A percentile compares a stretch with the other conserved stretches of the same genome.
These are phyloP conservation scores for Cryptosula pallasiana DNA, from an alignment of 2,888 invertebrate species.

Conservation along the genomic window DNA sequence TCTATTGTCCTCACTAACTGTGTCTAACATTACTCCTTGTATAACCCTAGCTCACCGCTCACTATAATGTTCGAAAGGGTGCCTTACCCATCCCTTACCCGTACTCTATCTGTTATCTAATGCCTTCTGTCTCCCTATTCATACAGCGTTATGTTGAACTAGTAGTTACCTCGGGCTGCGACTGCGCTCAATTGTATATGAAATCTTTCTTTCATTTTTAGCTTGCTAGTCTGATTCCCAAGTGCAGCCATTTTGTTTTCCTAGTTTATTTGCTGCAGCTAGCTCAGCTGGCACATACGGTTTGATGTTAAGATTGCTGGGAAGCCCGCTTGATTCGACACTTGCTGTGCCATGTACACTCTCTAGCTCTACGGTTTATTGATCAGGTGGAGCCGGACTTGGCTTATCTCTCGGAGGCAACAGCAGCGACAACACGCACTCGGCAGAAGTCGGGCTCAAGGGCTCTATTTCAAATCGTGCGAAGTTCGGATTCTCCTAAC, in stretches of 20 bases:
- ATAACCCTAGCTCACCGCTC: neutral
- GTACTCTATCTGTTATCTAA: neutral
- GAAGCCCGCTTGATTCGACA: too few species aligned
- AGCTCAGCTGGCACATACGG: too few species aligned
- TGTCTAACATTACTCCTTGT: neutral
- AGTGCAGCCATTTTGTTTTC: too few species aligned
- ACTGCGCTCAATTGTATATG: neutral
- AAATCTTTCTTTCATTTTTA: neutral
- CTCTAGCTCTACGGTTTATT: too few species aligned
- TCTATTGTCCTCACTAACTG: too few species aligned
- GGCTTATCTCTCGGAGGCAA: constrained; percentile 12
- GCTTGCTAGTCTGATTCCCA: too few species aligned
- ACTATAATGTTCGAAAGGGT: neutral
- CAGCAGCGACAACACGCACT: neutral
- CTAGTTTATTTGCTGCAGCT: too few species aligned
- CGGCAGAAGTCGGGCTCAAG: constrained; percentile 15
- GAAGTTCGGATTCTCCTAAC: neutral
- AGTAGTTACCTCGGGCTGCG: too few species aligned
- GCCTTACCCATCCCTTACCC: neutral
- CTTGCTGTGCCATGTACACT: too few species aligned
- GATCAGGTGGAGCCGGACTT: neutral
- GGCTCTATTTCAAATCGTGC: constrained; percentile 4
- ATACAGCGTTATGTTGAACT: too few species aligned
- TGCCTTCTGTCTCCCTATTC: too few species aligned
- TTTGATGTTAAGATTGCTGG: too few species aligned